Evolutionary conservation across 2,113 vertebrate genomes (phyloP), one percentile per base, ranked within the genome.

Genomic region (Gavia stellata): DNA sequence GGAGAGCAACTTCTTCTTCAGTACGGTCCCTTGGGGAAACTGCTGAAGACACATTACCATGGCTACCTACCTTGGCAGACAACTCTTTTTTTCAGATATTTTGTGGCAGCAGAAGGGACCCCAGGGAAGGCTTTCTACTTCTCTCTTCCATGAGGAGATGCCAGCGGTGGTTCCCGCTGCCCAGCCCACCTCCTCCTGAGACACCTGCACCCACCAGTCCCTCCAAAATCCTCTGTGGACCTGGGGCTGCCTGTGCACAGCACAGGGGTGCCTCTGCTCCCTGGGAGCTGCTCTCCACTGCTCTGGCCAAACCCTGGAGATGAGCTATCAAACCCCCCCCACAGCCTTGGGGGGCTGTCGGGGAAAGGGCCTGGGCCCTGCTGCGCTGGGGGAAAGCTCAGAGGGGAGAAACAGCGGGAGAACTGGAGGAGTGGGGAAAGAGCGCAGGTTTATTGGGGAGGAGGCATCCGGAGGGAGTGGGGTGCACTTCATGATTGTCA

Each of bases 1-100:
- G 88, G 29, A 81, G 13, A 79, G 56, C 12, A 72, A n/a, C 31
- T 81, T 47, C 47, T 78, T 56, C 47, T 50, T 73, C 79, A 8
- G 9, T 25, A 13, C 14, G 26, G 23, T 95, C 33, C 65, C 40
- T 34, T 45, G 72, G 52, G 47, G n/a, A 89, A 88, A 36, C 13
- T 33, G 75, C 52, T 79, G 47, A 75, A 92, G 78, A 34, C 45
- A 40, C 58, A 95, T 91, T 72, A 21, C 81, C 91, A 68, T 72
- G 84, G 73, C 91, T 94, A 82, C 84, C 65, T 59, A 36, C 31
- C 36, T 68, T 3, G 1, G 70, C n/a, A 87, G 47, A 33, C 34
- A 81, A 61, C 8, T 11, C n/a, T 44, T 26, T 59, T 59, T 25
- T 6, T 31, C 80, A 81, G 31, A 5, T 75, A 56, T 21, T 77